Conservation (phyloP, 1,140 invertebrate genomes). For the Drosophila tristis region DNA sequence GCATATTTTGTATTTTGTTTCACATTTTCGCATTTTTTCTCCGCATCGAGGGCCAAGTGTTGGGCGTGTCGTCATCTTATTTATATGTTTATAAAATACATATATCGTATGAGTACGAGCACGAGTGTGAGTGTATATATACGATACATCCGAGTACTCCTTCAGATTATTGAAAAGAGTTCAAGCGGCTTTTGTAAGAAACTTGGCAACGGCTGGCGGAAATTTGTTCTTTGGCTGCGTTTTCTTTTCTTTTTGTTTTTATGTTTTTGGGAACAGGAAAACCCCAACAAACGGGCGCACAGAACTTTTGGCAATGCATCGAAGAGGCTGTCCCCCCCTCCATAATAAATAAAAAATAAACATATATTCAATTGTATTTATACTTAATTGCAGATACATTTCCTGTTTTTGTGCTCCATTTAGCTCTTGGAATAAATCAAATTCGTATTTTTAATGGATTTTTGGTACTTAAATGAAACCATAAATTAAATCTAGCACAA, state of each 20-base stretch:
- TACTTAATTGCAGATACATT: too few relatives aligned
- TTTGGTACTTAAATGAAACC: too few relatives aligned
- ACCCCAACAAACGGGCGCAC: constrained; percentile 15
- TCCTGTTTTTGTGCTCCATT: too few relatives aligned
- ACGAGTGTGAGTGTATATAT: too few relatives aligned
- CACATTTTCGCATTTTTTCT: constrained; percentile 18
- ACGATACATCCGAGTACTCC: constrained; percentile 22
- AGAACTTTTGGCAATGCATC: constrained; percentile 34
- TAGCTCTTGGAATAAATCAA: too few relatives aligned
- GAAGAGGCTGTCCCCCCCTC: constrained; percentile 8
- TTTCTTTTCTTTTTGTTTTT: neutral
- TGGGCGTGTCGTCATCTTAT: constrained; percentile 64
- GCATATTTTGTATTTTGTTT: constrained; percentile 62
- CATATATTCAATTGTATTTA: too few relatives aligned
- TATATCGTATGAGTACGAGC: too few relatives aligned
- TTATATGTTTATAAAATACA: constrained; percentile 69
- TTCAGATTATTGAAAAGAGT: constrained; percentile 75
- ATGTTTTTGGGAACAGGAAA: constrained; percentile 48
- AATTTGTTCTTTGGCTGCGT: constrained; percentile 52
- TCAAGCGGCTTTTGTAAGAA: constrained; percentile 49
- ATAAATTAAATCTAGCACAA: too few relatives aligned
- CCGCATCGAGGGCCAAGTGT: constrained; percentile 48
- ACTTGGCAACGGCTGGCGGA: constrained; percentile 61
- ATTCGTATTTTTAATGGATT: too few relatives aligned
- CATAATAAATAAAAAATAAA: constrained; percentile 19